Conservation (phyloP, 2,113 vertebrate species). For the Uria aalge region DNA sequence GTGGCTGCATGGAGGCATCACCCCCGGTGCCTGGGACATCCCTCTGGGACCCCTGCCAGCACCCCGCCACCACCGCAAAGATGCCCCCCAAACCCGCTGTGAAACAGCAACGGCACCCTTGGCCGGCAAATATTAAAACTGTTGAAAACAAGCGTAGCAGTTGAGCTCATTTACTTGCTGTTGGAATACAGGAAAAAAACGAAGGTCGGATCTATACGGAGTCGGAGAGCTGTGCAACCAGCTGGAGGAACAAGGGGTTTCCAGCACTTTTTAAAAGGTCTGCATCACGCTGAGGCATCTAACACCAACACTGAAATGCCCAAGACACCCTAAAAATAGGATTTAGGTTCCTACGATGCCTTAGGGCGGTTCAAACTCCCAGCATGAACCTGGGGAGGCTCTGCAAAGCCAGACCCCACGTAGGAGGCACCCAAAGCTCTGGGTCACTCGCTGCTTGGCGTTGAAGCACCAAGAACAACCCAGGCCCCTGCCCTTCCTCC, state of each 20-base stretch:
- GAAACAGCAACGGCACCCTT: background rate
- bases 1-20: background rate
- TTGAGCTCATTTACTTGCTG: background rate
- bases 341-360: rapidly evolving
- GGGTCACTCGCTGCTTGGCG: too few species aligned
- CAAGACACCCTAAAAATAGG: background rate
- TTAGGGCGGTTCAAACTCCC: background rate
- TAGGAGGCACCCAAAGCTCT: background rate
- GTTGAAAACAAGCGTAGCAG: rapidly evolving
- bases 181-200: background rate
- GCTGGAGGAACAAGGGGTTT: background rate
- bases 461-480: background rate
- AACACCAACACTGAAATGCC: background rate
- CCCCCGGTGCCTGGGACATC: background rate
- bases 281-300: background rate
- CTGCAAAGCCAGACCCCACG: background rate
- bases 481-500: background rate
- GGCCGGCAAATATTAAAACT: background rate
- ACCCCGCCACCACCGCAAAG: background rate
- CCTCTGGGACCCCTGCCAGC: background rate
- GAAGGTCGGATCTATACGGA: background rate
- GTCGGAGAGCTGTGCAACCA: too few species aligned
- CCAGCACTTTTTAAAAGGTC: background rate
- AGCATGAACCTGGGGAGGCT: rapidly evolving
- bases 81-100: background rate